Percentiles rank a stretch among this genome's conserved stretches.
Evolutionary conservation across 2,113 vertebrate genomes (phyloP).

Genomic region (Sylvilagus bachmani): DNA sequence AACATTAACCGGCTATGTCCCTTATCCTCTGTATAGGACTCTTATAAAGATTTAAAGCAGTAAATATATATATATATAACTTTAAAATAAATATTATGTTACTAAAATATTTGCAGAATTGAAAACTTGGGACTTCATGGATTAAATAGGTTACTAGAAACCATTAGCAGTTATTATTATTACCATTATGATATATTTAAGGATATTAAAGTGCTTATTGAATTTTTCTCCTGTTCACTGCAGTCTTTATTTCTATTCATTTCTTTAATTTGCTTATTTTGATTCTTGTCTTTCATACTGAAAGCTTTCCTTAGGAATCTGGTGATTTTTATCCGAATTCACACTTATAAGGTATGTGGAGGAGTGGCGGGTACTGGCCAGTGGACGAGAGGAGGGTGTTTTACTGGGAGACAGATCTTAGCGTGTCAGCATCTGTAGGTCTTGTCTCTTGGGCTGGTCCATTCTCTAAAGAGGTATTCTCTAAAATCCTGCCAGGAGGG

Average conservation of each 20-base stretch:
- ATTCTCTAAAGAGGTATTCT: neutral
- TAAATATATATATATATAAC: too few species aligned
- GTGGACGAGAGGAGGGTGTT: neutral
- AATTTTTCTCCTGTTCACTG: neutral
- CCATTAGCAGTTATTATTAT: neutral
- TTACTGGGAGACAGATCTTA: neutral
- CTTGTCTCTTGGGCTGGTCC: neutral
- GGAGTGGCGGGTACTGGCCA: neutral
- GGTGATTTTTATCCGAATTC: neutral
- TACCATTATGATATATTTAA: neutral
- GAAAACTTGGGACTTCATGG: too few species aligned
- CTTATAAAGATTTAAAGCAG: too few species aligned
- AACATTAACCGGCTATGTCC: too few species aligned
- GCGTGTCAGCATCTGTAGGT: neutral
- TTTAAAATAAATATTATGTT: too few species aligned
- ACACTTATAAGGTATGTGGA: neutral
- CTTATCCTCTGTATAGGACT: too few species aligned
- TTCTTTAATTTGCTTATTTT: too few species aligned
- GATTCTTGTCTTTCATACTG: neutral
- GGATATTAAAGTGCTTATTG: neutral
- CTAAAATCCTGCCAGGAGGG: neutral
- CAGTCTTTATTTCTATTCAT: neutral
- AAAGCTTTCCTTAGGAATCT: slow-evolving; percentile 15
- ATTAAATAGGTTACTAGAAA: neutral
- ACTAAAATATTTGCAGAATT: too few species aligned